phyloP scores from a whole-genome alignment of 2,113 vertebrate genomes.

The Oophaga pumilio region DNA sequence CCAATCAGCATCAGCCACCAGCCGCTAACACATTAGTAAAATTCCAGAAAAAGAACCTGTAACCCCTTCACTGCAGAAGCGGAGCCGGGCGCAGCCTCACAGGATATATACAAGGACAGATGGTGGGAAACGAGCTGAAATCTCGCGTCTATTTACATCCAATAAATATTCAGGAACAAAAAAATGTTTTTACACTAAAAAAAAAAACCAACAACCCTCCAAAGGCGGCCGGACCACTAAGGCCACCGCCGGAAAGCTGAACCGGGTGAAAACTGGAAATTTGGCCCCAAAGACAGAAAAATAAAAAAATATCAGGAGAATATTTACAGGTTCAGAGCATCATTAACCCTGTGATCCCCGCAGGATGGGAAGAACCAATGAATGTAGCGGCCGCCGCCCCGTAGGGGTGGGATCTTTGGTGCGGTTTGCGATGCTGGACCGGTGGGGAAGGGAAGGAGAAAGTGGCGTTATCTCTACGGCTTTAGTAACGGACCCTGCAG shows the following conservation, averaged over 20 bases:
- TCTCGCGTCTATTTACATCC: constrained; percentile 78
- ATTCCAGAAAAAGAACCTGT: not conserved
- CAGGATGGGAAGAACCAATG: not conserved
- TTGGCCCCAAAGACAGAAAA: constrained; percentile 45
- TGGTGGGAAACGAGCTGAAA: no score
- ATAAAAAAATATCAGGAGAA: constrained; percentile 7
- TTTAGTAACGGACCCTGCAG: not conserved
- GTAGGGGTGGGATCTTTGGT: constrained; percentile 43
- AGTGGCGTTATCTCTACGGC: not conserved
- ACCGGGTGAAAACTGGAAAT: not conserved
- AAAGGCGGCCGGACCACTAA: constrained; percentile 2
- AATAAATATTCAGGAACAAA: constrained; percentile 77
- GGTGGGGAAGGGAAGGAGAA: not conserved
- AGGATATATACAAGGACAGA: constrained; percentile 39
- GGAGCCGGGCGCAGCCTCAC: not conserved
- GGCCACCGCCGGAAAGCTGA: not conserved
- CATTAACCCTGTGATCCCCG: constrained; percentile 13
- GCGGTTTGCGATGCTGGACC: constrained; percentile 50
- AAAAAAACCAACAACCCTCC: not conserved
- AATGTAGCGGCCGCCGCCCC: no score
- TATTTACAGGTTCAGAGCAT: constrained; percentile 23
- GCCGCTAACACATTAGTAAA: not conserved
- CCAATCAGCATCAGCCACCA: constrained; percentile 13
- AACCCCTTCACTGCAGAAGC: constrained; percentile 2
- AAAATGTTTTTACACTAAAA: constrained; percentile 57